Evolutionary conservation across 1,140 invertebrate species (phyloP), one percentile per base, ranked within the genome.

Genomic region (Parasteatoda tepidariorum): DNA sequence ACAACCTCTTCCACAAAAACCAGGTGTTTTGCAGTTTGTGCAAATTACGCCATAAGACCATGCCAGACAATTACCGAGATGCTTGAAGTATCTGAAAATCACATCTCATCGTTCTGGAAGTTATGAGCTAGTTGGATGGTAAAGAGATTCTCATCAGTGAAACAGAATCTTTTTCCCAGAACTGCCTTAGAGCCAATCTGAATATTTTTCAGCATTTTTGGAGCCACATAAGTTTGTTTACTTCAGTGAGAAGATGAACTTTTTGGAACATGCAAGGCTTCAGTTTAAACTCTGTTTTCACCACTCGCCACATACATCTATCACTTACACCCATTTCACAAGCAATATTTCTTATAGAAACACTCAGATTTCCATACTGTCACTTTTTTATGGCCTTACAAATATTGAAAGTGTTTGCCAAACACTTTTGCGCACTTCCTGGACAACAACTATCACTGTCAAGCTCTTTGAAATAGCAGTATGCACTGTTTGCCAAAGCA

Each of bases 381-480:
- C 34, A 22, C 15, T 68, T 68, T 68, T 34, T 26, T 30, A 68
- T 68, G 66, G 22, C 15, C 66, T 41, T 11, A 38, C 31, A 13
- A 38, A 28, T 68, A 3, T n/a, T 34, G 33, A 11, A 41, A 38
- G 24, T 68, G 33, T 68, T 68, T 3, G 15, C 22, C 11, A 7
- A 38, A 26, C 13, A 28, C 38, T 68, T 68, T 38, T 26, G 31
- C 22, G 6, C 66, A 68, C 33, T 68, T 68, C 15, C 22, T 68
- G 66, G 24, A 38, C 31, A 13, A 4, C 22, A 22, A 33, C 66
- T 33, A 38, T 41, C 66, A 34, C 38, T 34, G 30, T 33, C 66
- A 34, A 68, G 66, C 31, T 68, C 31, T 41, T 68, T 68, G 66
- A 68, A 68, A 34, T 41, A 22, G 15, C 22, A 38, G 66, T 38